Evolutionary conservation across 2,797 vertebrate species (phyloP).

Genomic region (Ctenopoma multispine): DNA sequence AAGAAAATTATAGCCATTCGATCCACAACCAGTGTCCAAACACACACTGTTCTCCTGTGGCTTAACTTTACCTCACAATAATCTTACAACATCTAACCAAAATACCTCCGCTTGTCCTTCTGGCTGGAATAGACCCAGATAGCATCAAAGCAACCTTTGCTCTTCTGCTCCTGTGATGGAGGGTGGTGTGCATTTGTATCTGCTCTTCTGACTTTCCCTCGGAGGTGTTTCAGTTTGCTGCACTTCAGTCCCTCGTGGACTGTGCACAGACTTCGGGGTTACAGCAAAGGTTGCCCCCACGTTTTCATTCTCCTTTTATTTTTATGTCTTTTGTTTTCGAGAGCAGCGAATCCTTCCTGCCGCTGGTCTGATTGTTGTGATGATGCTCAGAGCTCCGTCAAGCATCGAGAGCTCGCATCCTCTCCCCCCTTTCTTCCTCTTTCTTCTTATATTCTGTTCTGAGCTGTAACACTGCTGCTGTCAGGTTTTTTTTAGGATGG

Average conservation of each 20-base stretch:
- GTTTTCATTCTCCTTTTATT: conserved; percentile 43
- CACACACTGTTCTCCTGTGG: conserved; percentile 48
- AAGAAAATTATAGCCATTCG: conserved; percentile 35
- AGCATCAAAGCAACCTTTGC: conserved; percentile 27
- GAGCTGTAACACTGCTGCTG: conserved; percentile 68
- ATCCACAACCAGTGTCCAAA: conserved; percentile 36
- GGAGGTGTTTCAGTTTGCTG: conserved; percentile 22
- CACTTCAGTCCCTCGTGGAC: conserved; percentile 12
- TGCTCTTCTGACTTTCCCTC: conserved; percentile 33
- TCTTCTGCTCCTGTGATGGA: conserved; percentile 39
- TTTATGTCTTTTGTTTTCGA: conserved; percentile 28
- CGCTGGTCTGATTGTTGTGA: conserved; percentile 40
- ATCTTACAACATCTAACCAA: conserved; percentile 36
- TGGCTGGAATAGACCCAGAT: conserved; percentile 46
- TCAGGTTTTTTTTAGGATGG: conserved; percentile 53
- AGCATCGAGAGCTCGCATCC: conserved; percentile 49
- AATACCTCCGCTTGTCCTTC: conserved; percentile 36
- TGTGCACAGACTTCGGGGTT: conserved; percentile 23
- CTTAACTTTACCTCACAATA: conserved; percentile 52
- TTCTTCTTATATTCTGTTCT: conserved; percentile 49
- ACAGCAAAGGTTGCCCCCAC: conserved; percentile 34
- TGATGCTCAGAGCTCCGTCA: conserved; percentile 52
- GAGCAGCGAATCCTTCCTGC: conserved; percentile 39
- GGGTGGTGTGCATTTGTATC: conserved; percentile 35
- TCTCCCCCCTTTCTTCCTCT: conserved; percentile 49